These are phyloP conservation scores for Drosophila mimetica DNA, from an alignment of 2,888 invertebrate species.

Conservation along the genomic window DNA sequence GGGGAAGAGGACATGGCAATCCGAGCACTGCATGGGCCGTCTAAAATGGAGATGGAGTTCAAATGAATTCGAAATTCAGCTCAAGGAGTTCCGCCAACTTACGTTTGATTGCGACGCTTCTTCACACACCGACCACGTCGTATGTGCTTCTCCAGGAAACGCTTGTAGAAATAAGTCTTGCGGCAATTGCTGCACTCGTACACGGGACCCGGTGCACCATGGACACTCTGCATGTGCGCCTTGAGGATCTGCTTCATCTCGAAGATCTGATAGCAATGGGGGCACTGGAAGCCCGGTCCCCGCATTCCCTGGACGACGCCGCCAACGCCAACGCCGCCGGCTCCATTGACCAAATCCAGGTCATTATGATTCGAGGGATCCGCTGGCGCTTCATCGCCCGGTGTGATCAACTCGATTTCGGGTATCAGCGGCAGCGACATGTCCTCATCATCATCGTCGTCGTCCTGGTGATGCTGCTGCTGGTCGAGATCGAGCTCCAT, in stretches of 20 bases:
- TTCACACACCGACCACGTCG: conserved; percentile 84
- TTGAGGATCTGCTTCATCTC: conserved; percentile 83
- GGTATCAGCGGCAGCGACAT: conserved; percentile 83
- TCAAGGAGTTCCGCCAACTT: conserved; percentile 37
- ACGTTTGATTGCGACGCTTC: conserved; percentile 84
- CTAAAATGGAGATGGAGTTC: conserved; percentile 47
- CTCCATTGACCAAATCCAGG: conserved; percentile 15
- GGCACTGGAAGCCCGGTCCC: conserved; percentile 80
- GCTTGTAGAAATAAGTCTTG: conserved; percentile 84
- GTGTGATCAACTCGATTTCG: conserved; percentile 83
- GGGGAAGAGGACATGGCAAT: conserved; percentile 83
- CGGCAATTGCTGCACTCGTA: conserved; percentile 84
- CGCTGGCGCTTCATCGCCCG: conserved; percentile 74
- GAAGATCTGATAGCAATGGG: conserved; percentile 82
- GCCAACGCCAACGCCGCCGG: conserved; percentile 6
- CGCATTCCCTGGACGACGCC: conserved; percentile 17
- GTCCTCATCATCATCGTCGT: conserved; percentile 78
- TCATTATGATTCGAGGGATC: conserved; percentile 18
- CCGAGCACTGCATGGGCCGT: conserved; percentile 84
- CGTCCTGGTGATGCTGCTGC: conserved; percentile 46
- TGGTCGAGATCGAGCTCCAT: conserved; percentile 38
- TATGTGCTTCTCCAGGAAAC: conserved; percentile 84
- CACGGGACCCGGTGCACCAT: conserved; percentile 82
- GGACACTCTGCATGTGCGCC: conserved; percentile 83
- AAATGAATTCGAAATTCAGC: not conserved